A percentile compares a stretch with the other conserved stretches of the same genome.
Evolutionary conservation across 2,113 vertebrate genomes (phyloP).

Genomic region (Gnathonemus echidnorhynchus): DNA sequence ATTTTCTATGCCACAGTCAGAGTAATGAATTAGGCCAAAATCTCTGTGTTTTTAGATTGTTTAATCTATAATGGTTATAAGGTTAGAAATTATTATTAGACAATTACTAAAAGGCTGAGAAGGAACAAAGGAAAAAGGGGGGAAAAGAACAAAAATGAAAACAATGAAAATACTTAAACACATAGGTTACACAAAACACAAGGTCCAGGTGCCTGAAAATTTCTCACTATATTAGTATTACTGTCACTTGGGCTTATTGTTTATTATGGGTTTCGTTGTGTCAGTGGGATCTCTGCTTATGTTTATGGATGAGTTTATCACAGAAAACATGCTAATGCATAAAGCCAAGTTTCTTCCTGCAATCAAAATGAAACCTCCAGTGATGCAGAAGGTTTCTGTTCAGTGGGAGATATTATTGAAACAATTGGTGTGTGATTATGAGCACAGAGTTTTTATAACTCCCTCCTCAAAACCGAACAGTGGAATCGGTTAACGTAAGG

Average conservation of each 20-base stretch:
- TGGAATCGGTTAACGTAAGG: background rate
- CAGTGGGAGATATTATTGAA: background rate
- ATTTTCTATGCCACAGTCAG: background rate
- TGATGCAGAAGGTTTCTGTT: background rate
- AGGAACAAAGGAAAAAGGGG: background rate
- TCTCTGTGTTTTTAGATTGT: too few species aligned
- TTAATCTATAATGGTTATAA: background rate
- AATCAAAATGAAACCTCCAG: background rate
- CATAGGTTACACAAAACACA: background rate
- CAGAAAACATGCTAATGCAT: background rate
- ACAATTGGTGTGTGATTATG: background rate
- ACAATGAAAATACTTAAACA: background rate
- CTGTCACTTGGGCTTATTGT: background rate
- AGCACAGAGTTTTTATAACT: background rate
- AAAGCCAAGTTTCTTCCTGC: background rate
- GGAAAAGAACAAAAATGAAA: background rate
- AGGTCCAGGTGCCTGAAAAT: background rate
- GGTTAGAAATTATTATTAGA: background rate
- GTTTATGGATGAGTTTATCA: slow-evolving; percentile 6
- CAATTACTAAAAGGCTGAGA: background rate
- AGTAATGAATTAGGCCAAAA: background rate
- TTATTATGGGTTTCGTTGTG: background rate
- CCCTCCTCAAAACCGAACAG: background rate
- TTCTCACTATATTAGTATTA: background rate
- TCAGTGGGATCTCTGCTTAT: background rate